Base-by-base conservation (phyloP, 2,888 invertebrate species). In the Catonia carolina region DNA sequence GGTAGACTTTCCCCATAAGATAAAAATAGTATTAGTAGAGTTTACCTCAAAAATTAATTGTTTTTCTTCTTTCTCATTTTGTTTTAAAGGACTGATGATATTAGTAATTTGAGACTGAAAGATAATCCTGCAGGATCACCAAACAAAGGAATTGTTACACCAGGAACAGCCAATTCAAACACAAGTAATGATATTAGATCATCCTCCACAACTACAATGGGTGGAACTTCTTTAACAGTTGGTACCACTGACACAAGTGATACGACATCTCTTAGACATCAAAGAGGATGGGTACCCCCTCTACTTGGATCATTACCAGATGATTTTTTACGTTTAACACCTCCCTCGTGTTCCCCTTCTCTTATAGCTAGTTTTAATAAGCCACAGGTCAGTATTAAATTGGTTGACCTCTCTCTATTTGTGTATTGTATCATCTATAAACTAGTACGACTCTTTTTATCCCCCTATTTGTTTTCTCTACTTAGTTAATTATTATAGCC, bases 261-360 rank as follows among this genome's bases (percentile, higher is more conserved):
- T 20, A 22, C 18, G 3, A 57, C 57, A 8, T 53, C 57, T 12
- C 41, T 57, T 14, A 36, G 53, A 22, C 57, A 47, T 7, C 57
- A 53, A 22, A 27, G 53, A 15, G 57, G 57, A 3, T 57, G 57
- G 90, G 82, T 85, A 59, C 90, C 90, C 12, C 84, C 86, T 39
- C 75, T 91, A 72, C 69, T 92, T 41, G 84, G 89, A 0, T 85
- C 84, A 0, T 71, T 92, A 53, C 91, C 91, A 1, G 80, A 85
- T 36, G 84, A 83, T 70, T 92, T 92, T 72, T 77, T 92, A 36
- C 79, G 90, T 60, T 77, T 85, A 63, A 77, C 79, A 3, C 61
- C 65, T 17, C 58, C 63, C 72, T 75, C 1, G 14, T 42, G n/a
- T 15, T 22, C 45, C 14, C 22, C 45, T 3, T 45, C 45, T 6